Base-by-base conservation (phyloP, 2,797 vertebrate genomes). In the Sebastes cheni region DNA sequence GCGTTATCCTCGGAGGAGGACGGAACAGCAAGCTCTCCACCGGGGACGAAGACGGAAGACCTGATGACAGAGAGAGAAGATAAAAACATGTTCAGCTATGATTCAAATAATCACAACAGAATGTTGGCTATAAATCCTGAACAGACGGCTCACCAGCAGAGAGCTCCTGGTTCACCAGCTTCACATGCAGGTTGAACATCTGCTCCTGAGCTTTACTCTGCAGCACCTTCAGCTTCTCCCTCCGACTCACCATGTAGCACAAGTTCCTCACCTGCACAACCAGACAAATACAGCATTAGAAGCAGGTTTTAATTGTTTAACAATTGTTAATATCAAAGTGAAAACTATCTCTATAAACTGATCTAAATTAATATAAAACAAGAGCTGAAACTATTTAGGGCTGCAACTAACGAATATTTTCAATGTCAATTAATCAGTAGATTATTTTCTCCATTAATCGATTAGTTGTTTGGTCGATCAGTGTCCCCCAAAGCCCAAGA, bases 221-320 rank as follows among this genome's bases (percentile, higher is more conserved):
- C 79, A 98, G 95, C 77, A 98, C 89, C 93, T 99, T 99, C 83
- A 99, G 95, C 86, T 99, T 99, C 94, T 99, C 99, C 89, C 98
- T 95, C 25, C 99, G 97, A 93, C 97, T 98, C 91, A 99, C 99
- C 99, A 99, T 99, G 95, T 99, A 99, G 90, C 99, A 99, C 89
- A 99, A 89, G 89, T 99, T 99, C 89, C 99, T 97, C 86, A 99
- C 99, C 99, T 99, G 87, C 0, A 52, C 42, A 46, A 46, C 16
- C 16, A 16, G 14, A 42, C 13, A 42, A 42, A 42, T 42, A 42
- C 0, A 16, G 0, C 39, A 42, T 42, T 16, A 42, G 0, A 42
- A 42, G 14, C 39, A 16, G 5, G 14, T 42, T 42, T 42, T 42
- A 6, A 42, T 16, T 42, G 39, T 16, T 14, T 6, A 16, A 42